These are phyloP conservation scores for Pseudeuparius sepicola DNA, from an alignment of 2,888 invertebrate species.

Conservation along the genomic window DNA sequence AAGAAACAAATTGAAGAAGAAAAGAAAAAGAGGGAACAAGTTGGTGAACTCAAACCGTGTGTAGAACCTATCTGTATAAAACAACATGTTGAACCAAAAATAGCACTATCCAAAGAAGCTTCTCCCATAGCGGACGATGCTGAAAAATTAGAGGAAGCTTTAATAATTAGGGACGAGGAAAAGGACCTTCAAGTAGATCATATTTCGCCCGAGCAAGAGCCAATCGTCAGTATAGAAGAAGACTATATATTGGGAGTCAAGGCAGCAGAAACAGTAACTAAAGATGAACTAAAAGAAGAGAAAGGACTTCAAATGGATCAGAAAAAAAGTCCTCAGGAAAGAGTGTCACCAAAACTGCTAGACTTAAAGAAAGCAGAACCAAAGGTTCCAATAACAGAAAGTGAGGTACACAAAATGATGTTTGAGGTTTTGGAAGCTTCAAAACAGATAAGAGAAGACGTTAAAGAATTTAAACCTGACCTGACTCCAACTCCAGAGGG, in stretches of 20 bases:
- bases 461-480: slow-evolving; percentile 43
- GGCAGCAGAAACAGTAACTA: no score
- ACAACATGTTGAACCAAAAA: slow-evolving; percentile 27
- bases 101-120: no score
- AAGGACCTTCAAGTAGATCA: neutral
- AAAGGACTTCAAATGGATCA: slow-evolving; percentile 15
- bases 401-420: slow-evolving; percentile 38
- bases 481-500: slow-evolving; percentile 44
- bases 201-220: neutral
- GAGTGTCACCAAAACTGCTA: slow-evolving; percentile 21
- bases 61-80: slow-evolving; percentile 32
- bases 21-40: slow-evolving; percentile 7
- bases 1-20: slow-evolving; percentile 5
- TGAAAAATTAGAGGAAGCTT: no score
- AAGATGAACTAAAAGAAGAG: slow-evolving; percentile 6
- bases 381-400: slow-evolving; percentile 22
- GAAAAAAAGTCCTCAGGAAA: no score
- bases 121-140: no score
- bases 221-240: no score
- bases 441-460: slow-evolving; percentile 41
- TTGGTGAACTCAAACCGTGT: slow-evolving; percentile 20
- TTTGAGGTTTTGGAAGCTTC: slow-evolving; percentile 41
- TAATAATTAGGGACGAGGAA: no score
- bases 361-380: slow-evolving; percentile 18
- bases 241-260: no score